Percentiles rank a stretch among this genome's conserved stretches.
Evolutionary conservation across 2,888 invertebrate species (phyloP).

Genomic region (Uropetala carovei): DNA sequence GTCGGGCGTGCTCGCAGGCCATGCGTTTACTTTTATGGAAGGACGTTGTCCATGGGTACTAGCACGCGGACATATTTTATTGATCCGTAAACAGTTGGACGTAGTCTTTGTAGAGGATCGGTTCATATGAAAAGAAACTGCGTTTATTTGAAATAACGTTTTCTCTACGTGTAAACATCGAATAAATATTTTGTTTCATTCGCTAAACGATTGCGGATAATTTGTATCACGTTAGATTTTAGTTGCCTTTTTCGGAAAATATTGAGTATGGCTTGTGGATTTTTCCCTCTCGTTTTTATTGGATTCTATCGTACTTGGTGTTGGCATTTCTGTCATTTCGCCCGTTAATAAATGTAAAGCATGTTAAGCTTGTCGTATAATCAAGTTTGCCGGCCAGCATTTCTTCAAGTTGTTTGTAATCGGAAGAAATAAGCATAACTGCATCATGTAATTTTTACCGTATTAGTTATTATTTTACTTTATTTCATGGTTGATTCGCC

Average conservation of each 20-base stretch:
- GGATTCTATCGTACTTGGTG: no score
- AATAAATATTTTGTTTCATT: background rate
- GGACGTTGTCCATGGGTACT: constrained; percentile 40
- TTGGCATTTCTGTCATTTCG: no score
- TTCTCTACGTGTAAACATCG: background rate
- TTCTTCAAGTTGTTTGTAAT: no score
- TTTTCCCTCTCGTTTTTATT: no score
- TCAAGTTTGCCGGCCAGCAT: no score
- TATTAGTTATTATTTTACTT: no score
- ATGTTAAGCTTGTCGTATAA: no score
- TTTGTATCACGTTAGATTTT: background rate
- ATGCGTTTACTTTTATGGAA: constrained; percentile 48
- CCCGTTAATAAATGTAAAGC: no score
- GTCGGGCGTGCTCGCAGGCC: constrained; percentile 39
- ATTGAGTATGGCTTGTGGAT: no score
- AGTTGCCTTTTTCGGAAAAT: background rate
- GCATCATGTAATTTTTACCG: no score
- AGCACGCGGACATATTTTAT: constrained; percentile 51
- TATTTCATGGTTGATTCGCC: no score
- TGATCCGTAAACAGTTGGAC: constrained; percentile 8
- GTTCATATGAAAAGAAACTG: background rate
- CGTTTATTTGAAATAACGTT: background rate
- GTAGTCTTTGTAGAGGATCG: background rate
- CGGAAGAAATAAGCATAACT: no score
- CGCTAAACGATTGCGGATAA: background rate